A percentile compares a stretch with the other conserved stretches of the same genome.
Evolutionary conservation across 2,888 invertebrate genomes (phyloP).

Genomic region (Scaptomyza tumidula): DNA sequence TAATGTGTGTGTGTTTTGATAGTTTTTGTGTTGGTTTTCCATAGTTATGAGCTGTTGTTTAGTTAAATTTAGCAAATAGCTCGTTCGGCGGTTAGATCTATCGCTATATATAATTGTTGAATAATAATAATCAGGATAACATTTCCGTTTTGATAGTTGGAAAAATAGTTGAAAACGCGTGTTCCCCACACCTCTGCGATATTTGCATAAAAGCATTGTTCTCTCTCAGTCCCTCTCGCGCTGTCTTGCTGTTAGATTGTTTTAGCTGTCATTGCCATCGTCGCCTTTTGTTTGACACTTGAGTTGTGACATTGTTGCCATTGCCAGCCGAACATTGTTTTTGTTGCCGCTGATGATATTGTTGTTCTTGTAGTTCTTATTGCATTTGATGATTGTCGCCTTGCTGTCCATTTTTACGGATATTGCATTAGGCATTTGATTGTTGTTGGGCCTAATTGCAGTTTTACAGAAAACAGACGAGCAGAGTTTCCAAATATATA

Average conservation of each 20-base stretch:
- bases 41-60: conserved; percentile 41
- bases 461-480: conserved; percentile 32
- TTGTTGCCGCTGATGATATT: conserved; percentile 25
- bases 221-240: neutral
- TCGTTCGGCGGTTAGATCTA: neutral
- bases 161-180: neutral
- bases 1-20: conserved; percentile 29
- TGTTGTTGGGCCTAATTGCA: conserved; percentile 60
- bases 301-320: conserved; percentile 69
- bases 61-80: conserved; percentile 19
- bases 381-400: conserved; percentile 22
- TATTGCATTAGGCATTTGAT: conserved; percentile 57
- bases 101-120: neutral
- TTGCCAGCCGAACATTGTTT: conserved; percentile 48
- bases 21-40: conserved; percentile 27
- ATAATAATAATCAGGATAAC: conserved; percentile 12
- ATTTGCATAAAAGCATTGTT: neutral
- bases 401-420: conserved; percentile 50
- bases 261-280: conserved; percentile 55
- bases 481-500: conserved; percentile 6
- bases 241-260: conserved; percentile 5
- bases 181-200: conserved; percentile 1
- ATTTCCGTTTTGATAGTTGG: neutral
- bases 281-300: conserved; percentile 69
- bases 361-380: conserved; percentile 25